Percentiles rank a stretch among this genome's conserved stretches.
phyloP scores from a whole-genome alignment of 2,888 invertebrate genomes.

The Lamellibrachia satsuma region DNA sequence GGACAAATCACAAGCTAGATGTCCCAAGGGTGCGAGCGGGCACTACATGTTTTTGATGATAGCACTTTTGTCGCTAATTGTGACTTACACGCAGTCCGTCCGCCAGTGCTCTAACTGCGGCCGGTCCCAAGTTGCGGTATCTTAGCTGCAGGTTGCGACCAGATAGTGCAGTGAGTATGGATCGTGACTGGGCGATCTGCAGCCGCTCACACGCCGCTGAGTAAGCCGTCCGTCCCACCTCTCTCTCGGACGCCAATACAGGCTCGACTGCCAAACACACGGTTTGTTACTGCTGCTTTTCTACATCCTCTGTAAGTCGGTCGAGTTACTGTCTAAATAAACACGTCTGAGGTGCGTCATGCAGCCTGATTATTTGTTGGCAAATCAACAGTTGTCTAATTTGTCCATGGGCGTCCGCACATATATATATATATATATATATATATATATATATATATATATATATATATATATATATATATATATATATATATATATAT shows the following conservation, averaged over 20 bases:
- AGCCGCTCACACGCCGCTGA: slow-evolving; percentile 47
- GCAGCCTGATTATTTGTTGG: not conserved
- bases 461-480: no score
- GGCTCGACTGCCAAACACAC: slow-evolving; percentile 17
- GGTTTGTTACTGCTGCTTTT: not conserved
- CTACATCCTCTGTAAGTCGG: not conserved
- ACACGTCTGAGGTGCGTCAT: not conserved
- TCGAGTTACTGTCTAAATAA: no score
- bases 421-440: not conserved
- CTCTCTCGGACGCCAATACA: not conserved
- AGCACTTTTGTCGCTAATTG: no score
- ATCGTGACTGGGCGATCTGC: slow-evolving; percentile 45
- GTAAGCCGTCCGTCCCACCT: slow-evolving; percentile 50
- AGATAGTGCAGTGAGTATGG: slow-evolving; percentile 48
- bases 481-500: no score
- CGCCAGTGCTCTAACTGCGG: slow-evolving; percentile 54
- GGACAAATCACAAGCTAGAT: no score
- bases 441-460: no score
- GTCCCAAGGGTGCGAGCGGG: no score
- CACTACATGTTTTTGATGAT: no score
- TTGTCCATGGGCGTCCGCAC: not conserved
- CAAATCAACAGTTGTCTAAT: not conserved
- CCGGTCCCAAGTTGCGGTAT: slow-evolving; percentile 51
- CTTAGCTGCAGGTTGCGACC: slow-evolving; percentile 48
- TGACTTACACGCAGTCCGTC: slow-evolving; percentile 52